Evolutionary conservation across 2,113 vertebrate genomes (phyloP), one percentile per base, ranked within the genome.

Genomic region (Neolamprologus tretocephalus): DNA sequence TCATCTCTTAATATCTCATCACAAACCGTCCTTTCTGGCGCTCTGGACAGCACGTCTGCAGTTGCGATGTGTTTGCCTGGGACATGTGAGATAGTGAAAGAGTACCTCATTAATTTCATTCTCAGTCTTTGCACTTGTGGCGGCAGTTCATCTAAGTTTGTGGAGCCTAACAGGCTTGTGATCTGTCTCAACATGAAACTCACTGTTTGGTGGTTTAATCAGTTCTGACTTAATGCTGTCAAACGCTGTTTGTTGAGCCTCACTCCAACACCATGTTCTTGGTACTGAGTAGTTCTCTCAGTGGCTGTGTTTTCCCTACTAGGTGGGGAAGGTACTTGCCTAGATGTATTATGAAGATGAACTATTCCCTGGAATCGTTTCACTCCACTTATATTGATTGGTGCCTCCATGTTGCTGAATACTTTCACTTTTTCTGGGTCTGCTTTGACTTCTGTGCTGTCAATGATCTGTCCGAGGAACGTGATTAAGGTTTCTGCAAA

Each of bases 371-470:
- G 33, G 33, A 35, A 35, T 35, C 3, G 3, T 35, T 0, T 35
- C 33, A 35, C 1, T 35, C 33, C 33, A 35, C 33, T 2, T 4
- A 35, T 0, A 35, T 35, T 0, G 8, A 0, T 35, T 9, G 33
- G 33, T 35, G 33, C 33, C 33, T 35, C 33, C 33, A 35, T 35
- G 33, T 35, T 35, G 33, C 33, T 35, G 33, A 35, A 4, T 4
- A 0, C 33, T 35, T 35, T 35, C 8, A 35, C 33, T 35, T 35
- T 35, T 35, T 35, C 8, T 35, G 33, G 33, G 33, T 35, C 33
- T 35, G 2, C 33, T 35, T 35, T 35, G 33, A 35, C 33, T 35
- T 9, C 8, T 35, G 33, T 35, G 8, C 8, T 35, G 33, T 35
- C 33, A 35, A 35, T 35, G 33, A 35, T 4, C 2, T 35, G 33